Conservation (phyloP, 1,140 invertebrate species). For the Pollicipes pollicipes region DNA sequence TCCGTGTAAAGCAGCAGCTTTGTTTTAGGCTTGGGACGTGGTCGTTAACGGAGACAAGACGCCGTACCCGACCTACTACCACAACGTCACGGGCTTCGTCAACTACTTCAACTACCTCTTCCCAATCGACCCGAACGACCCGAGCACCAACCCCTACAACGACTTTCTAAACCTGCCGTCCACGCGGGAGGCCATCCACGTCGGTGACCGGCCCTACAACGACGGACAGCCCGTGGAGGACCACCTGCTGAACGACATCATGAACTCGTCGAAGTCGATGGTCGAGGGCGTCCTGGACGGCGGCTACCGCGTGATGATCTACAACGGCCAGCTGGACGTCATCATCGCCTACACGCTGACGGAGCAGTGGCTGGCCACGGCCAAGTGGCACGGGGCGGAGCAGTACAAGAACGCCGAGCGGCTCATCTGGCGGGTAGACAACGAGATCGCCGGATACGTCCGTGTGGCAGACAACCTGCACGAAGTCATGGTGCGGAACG, state of each 20-base stretch:
- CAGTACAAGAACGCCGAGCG: constrained; percentile 44
- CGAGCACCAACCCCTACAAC: neutral
- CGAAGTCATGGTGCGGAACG: constrained; percentile 59
- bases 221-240: constrained; percentile 36
- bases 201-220: constrained; percentile 54
- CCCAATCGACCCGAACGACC: constrained; percentile 30
- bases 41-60: constrained; percentile 50
- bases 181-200: constrained; percentile 54
- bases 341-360: constrained; percentile 64
- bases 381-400: constrained; percentile 45
- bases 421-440: constrained; percentile 43
- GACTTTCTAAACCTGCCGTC: constrained; percentile 28
- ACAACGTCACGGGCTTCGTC: constrained; percentile 55
- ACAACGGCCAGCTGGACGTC: constrained; percentile 68
- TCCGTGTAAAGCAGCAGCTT: too few relatives aligned
- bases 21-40: constrained; percentile 38
- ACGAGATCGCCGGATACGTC: constrained; percentile 55
- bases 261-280: constrained; percentile 59
- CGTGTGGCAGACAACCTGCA: constrained; percentile 50
- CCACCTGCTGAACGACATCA: constrained; percentile 54
- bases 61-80: constrained; percentile 42
- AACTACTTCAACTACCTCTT: constrained; percentile 64
- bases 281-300: constrained; percentile 44
- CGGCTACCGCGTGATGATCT: constrained; percentile 34
- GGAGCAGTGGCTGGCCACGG: constrained; percentile 41